Conservation (phyloP, 2,113 vertebrate species). For the Upupa epops region DNA sequence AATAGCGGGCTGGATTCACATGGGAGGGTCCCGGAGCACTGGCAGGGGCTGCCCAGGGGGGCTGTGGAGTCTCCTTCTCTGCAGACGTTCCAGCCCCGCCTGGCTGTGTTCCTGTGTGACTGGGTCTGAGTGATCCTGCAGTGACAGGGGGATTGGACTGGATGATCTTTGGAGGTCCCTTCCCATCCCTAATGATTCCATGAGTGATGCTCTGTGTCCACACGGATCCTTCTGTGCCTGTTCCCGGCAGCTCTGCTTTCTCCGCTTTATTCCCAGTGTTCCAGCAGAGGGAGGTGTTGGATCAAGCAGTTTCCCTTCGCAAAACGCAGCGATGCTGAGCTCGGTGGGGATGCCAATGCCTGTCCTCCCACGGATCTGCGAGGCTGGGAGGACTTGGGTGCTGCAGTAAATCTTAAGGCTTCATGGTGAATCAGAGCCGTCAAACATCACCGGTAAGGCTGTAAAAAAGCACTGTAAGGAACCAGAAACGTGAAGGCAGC, state of each 20-base stretch:
- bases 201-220: too few relatives aligned
- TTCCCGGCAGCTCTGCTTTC: background rate
- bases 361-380: background rate
- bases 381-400: background rate
- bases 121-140: too few relatives aligned
- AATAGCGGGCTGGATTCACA: too few relatives aligned
- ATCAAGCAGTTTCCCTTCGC: background rate
- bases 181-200: too few relatives aligned
- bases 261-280: background rate
- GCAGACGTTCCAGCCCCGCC: too few relatives aligned
- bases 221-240: background rate
- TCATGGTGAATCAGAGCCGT: fast-evolving
- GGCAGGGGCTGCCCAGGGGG: too few relatives aligned
- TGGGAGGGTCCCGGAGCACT: too few relatives aligned
- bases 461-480: background rate
- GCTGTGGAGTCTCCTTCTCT: too few relatives aligned
- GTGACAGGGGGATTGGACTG: too few relatives aligned
- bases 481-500: background rate
- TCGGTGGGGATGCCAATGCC: background rate
- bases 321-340: background rate
- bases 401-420: background rate
- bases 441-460: background rate
- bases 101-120: too few relatives aligned
- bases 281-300: constrained; percentile 65
- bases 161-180: too few relatives aligned